Evolutionary conservation across 92 coral and sea anemone species (phyloP), one percentile per base, ranked within the genome.

Genomic region (Heteractis magnifica): DNA sequence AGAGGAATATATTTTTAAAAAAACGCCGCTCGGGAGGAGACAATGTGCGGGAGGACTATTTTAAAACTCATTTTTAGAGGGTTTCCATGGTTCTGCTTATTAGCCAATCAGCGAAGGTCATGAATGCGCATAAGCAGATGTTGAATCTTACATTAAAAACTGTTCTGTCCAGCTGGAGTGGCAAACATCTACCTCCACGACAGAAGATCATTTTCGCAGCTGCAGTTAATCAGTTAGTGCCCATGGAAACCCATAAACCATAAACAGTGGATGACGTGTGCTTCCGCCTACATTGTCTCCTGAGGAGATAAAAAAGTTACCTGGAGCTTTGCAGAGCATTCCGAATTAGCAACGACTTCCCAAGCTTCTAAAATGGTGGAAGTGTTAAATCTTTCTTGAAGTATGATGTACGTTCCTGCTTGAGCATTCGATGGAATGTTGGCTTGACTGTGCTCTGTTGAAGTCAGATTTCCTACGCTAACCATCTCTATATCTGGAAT

Each of bases 281-380:
- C 41, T 15, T 49, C 70, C 52, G 14, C 11, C 8, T 34, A 34
- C 44, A 34, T 34, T 34, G 44, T 34, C 44, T 34, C 44, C 44
- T 2, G 44, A 34, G 44, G 26, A 26, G 26, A 26, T 26, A 26
- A 26, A 26, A 26, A 26, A 26, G 19, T 80, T 44, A 91, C 97
- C 90, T 91, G 94, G 19, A 93, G 83, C 26, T 83, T 83, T 18
- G 86, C 73, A 56, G 52, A 59, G 49, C 97, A 94, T 65, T 88
- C 65, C 0, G 86, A 10, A 62, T 72, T 88, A 5, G 97, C 94
- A 56, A 88, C 49, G 19, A 93, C 78, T 60, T 93, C 94, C 97
- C 97, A 93, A 14, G 94, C 92, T 75, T 93, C 94, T 15, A 93
- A 64, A 10, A 71, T 68, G 5, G 89, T 82, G 6, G 76, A 20